Base-by-base conservation (phyloP, 2,888 invertebrate genomes). In the Nomada goodeniana region DNA sequence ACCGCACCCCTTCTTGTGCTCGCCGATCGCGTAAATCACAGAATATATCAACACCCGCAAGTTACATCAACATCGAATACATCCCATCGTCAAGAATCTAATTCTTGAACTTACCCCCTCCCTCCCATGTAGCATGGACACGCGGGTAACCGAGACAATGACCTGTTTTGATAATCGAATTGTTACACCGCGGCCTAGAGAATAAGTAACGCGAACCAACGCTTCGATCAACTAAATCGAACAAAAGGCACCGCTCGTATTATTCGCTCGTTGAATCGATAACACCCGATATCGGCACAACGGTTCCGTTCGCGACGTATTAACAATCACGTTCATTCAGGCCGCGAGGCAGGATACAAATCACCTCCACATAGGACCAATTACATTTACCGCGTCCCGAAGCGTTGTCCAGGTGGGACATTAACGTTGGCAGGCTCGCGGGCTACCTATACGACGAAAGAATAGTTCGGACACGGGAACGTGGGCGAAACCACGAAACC, bases 401-500 rank as follows among this genome's bases (percentile, higher is more conserved):
- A 29, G 44, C 55, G 18, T 67, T 71, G 9, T 36, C 18, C 11
- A 36, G 36, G 7, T 9, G 3, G 15, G 15, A 63, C 20, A 1
- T 63, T 23, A 60, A 67, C 47, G 70, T 73, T 47, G 36, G 60
- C 73, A 44, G 52, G 10, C 79, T 55, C 15, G 50, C 53, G 63
- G 47, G 70, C 60, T 65, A 74, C 82, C 50, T 23, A 23, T 20
- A 68, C 64, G 76, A 67, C 52, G 63, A 65, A 70, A 71, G 74
- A 77, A 83, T 77, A 71, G 71, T 26, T 36, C 23, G 52, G 20
- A 15, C 15, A 4, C 53, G 50, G 15, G 15, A 13, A 74, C 71
- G 83, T 83, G 74, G 83, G 83, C 83, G 83, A 82, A 77, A 78
- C 70, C 70, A 71, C 71, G 67, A 69, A 83, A 82, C 67, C 70